Base-by-base conservation (phyloP, 2,113 vertebrate species). In the Ondatra zibethicus region DNA sequence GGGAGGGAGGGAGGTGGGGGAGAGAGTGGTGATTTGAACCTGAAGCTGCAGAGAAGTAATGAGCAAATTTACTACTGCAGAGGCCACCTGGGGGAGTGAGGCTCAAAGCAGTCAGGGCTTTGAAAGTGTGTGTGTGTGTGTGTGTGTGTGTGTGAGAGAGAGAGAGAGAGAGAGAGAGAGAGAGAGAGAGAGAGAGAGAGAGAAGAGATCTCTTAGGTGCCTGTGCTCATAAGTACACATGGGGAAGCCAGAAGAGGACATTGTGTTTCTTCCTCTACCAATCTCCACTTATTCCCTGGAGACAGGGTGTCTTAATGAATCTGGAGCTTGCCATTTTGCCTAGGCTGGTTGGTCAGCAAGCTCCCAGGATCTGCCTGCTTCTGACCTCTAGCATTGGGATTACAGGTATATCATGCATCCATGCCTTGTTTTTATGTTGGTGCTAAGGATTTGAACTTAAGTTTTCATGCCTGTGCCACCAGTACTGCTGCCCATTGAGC, bases 61-160 rank as follows among this genome's bases (percentile, higher is more conserved):
- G 6, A 76, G 65, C 72, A 29, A 39, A 88, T 21, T 77, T 68
- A 45, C 16, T 4, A 0, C 23, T 55, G 1, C 42, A 70, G 7
- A 21, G 50, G 5, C 10, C 7, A 2, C 17, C 33, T 66, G n/a
- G 70, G 42, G 33, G 4, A 92, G 29, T 23, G 2, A 45, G 31
- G 55, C 65, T 88, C 85, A 88, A 81, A 96, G 86, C n/a, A 19
- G 45, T 17, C 65, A 33, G 25, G 33, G 63, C 88, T 90, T 94
- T 75, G 14, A 72, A 92, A 89, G 33, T 58, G 16, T n/a, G 78
- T 47, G 12, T 78, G 5, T 42, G 1, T 76, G 27, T 77, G 13
- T 75, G 72, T 75, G 31, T 81, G 27, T 55, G 36, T 58, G 19
- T 39, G 33, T 61, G 10, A 25, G 78, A 17, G 52, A 55, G 52